Conservation (phyloP, 2,797 vertebrate genomes). For the Taeniopygia guttata region DNA sequence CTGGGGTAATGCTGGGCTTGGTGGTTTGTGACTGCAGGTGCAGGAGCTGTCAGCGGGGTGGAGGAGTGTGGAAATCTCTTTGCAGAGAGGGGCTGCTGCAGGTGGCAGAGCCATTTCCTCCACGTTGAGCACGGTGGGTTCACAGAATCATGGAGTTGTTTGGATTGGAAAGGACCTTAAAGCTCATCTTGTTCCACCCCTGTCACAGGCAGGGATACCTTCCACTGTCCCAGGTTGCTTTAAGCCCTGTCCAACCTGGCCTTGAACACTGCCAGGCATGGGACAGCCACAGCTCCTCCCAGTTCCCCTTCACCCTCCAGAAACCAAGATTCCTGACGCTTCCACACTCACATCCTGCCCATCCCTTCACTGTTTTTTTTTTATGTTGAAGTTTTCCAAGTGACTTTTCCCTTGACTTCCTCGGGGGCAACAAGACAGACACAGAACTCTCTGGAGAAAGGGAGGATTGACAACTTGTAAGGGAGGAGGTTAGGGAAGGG, state of each 20-base stretch:
- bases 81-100: constrained; percentile 79
- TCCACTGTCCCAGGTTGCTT: background rate
- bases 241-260: background rate
- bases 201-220: background rate
- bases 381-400: background rate
- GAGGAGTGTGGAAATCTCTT: constrained; percentile 72
- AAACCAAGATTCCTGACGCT: background rate
- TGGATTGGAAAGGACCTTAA: background rate
- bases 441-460: too few relatives aligned
- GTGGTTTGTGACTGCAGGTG: constrained; percentile 54
- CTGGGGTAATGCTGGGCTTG: background rate
- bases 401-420: background rate
- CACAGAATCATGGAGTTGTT: background rate
- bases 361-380: background rate
- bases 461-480: too few relatives aligned
- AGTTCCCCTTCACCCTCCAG: background rate
- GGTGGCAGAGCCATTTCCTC: constrained; percentile 77
- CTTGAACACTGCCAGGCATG: background rate
- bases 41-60: constrained; percentile 54
- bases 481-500: too few relatives aligned
- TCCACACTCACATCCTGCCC: background rate
- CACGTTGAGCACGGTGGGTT: constrained; percentile 77
- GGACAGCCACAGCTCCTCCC: background rate
- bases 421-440: too few relatives aligned
- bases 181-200: background rate